phyloP scores from a whole-genome alignment of 2,797 vertebrate genomes.

The Acanthis flammea region DNA sequence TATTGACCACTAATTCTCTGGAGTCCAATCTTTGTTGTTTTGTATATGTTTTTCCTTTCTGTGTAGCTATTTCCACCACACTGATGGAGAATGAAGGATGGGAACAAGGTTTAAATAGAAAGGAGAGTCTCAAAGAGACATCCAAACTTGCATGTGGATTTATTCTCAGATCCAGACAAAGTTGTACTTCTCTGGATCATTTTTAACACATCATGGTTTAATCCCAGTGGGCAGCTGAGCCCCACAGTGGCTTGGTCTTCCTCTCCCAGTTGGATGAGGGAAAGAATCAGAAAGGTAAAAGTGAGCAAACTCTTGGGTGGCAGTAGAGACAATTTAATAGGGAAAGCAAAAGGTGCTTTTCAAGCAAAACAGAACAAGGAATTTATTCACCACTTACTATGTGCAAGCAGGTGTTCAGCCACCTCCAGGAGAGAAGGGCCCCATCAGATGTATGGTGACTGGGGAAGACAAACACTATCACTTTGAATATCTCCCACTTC shows the following conservation, averaged over 20 bases:
- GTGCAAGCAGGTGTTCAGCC: not conserved
- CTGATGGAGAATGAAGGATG: not conserved
- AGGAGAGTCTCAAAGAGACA: not conserved
- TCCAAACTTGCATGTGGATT: not conserved
- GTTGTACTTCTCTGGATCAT: not conserved
- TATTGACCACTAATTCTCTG: not conserved
- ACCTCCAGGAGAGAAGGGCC: not conserved
- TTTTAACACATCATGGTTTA: not conserved
- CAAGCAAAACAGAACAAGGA: not conserved
- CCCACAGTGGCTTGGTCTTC: not conserved
- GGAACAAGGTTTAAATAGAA: not conserved
- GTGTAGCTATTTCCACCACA: not conserved
- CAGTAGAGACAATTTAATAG: not conserved
- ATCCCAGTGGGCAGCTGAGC: not conserved
- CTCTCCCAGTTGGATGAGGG: not conserved
- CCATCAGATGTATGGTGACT: accelerated
- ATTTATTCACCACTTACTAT: not conserved
- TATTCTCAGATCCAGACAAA: not conserved
- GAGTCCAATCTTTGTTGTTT: not conserved
- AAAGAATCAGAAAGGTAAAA: not conserved
- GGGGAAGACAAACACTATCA: accelerated
- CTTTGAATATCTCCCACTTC: accelerated
- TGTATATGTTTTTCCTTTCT: not conserved
- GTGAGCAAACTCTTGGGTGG: not conserved
- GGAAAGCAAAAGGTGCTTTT: not conserved